These are phyloP conservation scores for Lithobius niger DNA, from an alignment of 1,140 invertebrate genomes.

Conservation along the genomic window DNA sequence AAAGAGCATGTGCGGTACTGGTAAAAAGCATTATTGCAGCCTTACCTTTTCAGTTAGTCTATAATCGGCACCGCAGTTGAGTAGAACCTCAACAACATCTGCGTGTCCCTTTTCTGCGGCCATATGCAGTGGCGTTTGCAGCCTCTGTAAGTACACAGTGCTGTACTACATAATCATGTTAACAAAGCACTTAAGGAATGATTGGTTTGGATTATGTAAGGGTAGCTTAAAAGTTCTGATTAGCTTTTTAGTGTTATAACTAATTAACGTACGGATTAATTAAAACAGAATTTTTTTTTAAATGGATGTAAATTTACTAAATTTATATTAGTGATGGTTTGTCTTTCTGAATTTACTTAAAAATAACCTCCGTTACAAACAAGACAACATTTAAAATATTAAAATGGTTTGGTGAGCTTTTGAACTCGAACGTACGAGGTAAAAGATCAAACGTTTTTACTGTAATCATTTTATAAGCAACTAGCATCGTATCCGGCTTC, in stretches of 20 bases:
- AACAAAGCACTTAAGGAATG: background rate
- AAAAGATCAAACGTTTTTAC: too few species aligned
- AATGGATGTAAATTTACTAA: background rate
- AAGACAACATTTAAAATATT: too few species aligned
- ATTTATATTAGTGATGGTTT: background rate
- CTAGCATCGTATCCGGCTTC: too few species aligned
- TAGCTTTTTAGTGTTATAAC: background rate
- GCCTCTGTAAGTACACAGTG: slow-evolving; percentile 33
- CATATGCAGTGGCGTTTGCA: slow-evolving; percentile 57
- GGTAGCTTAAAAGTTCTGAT: background rate
- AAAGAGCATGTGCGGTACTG: too few species aligned
- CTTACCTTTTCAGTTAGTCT: slow-evolving; percentile 47
- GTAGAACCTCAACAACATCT: slow-evolving; percentile 48
- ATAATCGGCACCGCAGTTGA: slow-evolving; percentile 47
- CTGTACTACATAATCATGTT: background rate
- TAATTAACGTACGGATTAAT: background rate
- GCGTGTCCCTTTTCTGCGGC: slow-evolving; percentile 57
- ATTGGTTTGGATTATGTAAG: background rate
- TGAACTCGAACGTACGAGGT: too few species aligned
- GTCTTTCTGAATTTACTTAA: too few species aligned
- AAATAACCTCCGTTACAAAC: too few species aligned
- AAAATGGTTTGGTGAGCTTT: too few species aligned
- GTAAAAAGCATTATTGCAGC: too few species aligned
- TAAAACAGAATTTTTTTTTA: background rate
- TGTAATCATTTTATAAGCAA: too few species aligned